These are phyloP conservation scores for Chaetodon trifasciatus DNA, from an alignment of 2,797 vertebrate genomes.

Conservation along the genomic window DNA sequence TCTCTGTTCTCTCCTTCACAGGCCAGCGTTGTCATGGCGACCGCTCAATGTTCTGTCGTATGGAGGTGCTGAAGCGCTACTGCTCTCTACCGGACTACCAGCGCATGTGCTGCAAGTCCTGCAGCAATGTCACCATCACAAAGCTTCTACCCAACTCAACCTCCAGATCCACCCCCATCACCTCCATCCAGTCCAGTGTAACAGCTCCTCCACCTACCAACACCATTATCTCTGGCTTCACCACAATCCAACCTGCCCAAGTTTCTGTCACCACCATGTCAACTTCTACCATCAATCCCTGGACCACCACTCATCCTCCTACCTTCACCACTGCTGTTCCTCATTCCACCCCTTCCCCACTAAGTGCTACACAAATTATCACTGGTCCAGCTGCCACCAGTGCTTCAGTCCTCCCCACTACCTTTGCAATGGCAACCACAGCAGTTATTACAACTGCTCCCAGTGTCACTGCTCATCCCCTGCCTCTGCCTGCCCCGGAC, in stretches of 20 bases:
- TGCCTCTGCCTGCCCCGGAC: conserved; percentile 50
- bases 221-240: conserved; percentile 31
- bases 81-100: conserved; percentile 92
- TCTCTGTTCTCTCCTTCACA: conserved; percentile 88
- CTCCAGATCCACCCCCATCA: conserved; percentile 41
- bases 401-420: conserved; percentile 2
- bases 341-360: conserved; percentile 39
- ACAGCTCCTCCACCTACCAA: conserved; percentile 39
- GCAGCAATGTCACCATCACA: conserved; percentile 80
- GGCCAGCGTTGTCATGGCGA: conserved; percentile 93
- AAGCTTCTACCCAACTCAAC: conserved; percentile 33
- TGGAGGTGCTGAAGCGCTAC: conserved; percentile 92
- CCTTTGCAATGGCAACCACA: conserved; percentile 28
- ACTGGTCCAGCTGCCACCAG: conserved; percentile 32
- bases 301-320: conserved; percentile 33
- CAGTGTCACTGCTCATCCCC: conserved; percentile 31
- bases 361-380: conserved; percentile 72
- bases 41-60: conserved; percentile 94
- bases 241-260: conserved; percentile 41
- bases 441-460: conserved; percentile 33
- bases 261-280: conserved; percentile 29
- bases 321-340: conserved; percentile 15
- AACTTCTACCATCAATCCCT: conserved; percentile 30
- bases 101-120: conserved; percentile 95
- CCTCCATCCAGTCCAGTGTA: conserved; percentile 14